phyloP scores from a whole-genome alignment of 92 coral and sea anemone species.

The Umimayanthus chanpuru region DNA sequence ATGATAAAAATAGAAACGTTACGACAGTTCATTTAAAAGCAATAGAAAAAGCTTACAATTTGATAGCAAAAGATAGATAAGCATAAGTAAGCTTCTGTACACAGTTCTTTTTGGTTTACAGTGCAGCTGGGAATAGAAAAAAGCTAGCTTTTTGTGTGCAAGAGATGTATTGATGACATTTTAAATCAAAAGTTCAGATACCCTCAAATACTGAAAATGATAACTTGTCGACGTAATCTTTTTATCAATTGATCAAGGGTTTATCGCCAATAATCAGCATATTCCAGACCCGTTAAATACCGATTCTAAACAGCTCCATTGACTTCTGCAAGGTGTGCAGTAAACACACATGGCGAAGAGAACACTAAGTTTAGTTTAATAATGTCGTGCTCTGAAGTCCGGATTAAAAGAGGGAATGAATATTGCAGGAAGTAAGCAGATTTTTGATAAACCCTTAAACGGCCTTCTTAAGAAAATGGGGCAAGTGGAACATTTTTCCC shows the following conservation, averaged over 20 bases:
- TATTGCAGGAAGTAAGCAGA: too few relatives aligned
- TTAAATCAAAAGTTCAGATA: too few relatives aligned
- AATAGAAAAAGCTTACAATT: too few relatives aligned
- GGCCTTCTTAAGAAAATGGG: too few relatives aligned
- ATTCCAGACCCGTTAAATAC: not conserved
- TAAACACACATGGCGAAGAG: not conserved
- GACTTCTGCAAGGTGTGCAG: not conserved
- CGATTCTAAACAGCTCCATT: not conserved
- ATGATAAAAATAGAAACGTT: too few relatives aligned
- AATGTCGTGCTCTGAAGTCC: not conserved
- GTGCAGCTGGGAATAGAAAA: not conserved
- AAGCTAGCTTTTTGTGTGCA: not conserved
- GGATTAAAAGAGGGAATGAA: not conserved
- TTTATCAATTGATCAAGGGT: not conserved
- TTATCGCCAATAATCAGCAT: not conserved
- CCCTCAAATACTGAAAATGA: not conserved
- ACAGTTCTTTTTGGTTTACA: not conserved
- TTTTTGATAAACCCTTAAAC: too few relatives aligned
- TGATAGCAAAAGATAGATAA: not conserved
- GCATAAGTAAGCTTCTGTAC: not conserved
- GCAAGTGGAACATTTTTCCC: too few relatives aligned
- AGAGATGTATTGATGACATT: not conserved
- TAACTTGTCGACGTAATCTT: not conserved
- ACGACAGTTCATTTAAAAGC: not conserved
- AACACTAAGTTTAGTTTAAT: not conserved